phyloP scores from a whole-genome alignment of 2,888 invertebrate species.

The Limenitis camilla region DNA sequence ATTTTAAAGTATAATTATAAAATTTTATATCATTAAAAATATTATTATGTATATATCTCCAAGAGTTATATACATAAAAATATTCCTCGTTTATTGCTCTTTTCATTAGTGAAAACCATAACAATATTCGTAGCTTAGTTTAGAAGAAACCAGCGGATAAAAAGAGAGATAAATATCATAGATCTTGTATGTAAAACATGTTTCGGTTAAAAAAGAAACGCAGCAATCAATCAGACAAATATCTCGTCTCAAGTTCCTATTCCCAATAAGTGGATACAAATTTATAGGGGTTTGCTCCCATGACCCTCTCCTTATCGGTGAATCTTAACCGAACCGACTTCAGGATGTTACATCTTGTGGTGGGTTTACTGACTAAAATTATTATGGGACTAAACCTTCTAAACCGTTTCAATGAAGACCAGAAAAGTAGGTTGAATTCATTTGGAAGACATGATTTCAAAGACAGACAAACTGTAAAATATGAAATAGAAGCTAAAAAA shows the following conservation, averaged over 20 bases:
- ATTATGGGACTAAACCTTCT: background rate
- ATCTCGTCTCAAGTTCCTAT: constrained; percentile 48
- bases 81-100: too few species aligned
- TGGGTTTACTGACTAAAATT: background rate
- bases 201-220: constrained; percentile 2
- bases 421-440: too few species aligned
- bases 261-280: constrained; percentile 55
- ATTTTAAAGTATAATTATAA: too few species aligned
- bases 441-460: too few species aligned
- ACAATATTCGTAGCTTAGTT: constrained; percentile 11
- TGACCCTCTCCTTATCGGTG: constrained; percentile 37
- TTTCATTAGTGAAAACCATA: too few species aligned
- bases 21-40: too few species aligned
- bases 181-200: background rate
- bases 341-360: constrained; percentile 26
- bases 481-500: too few species aligned
- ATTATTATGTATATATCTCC: too few species aligned
- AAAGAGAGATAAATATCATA: background rate
- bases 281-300: constrained; percentile 46
- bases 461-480: too few species aligned
- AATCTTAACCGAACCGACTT: constrained; percentile 36
- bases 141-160: too few species aligned
- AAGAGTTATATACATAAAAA: too few species aligned
- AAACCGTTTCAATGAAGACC: too few species aligned
- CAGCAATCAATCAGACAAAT: constrained; percentile 8